Base-by-base conservation (phyloP, 1,140 invertebrate genomes). In the Papilio helenus region DNA sequence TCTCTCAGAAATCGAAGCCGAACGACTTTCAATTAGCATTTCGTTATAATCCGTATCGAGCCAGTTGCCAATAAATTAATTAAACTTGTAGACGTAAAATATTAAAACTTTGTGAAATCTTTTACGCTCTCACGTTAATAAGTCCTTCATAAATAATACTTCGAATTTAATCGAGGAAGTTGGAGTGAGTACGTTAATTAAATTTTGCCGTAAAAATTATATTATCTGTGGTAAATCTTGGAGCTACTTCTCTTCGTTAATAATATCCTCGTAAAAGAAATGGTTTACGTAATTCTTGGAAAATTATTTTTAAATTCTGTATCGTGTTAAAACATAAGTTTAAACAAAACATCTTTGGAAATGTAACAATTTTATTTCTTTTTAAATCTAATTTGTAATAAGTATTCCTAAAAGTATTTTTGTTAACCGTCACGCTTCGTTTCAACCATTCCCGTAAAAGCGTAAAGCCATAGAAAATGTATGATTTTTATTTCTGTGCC, bases 71-170 rank as follows among this genome's bases (percentile, higher is more conserved):
- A 65, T 65, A 65, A 65, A 29, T 65, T 74, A 26, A 74, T 74
- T 74, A 51, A 51, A 46, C 20, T 46, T 46, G 23, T 65, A 65
- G 23, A 26, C 23, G 7, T 26, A 10, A 46, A 74, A 74, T 26
- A 49, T 49, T 44, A 74, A 74, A 51, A 49, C 20, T 18, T 26
- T 29, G 3, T 20, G n/a, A 46, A 74, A 74, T 74, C 44, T 51
- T 73, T 44, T 74, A 18, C 42, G 23, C 42, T 49, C 34, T 26
- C 16, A 51, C 20, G 14, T 73, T 73, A 26, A 51, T 74, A 46
- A 46, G 71, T 72, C 71, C 39, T 44, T 44, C 71, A 72, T 72
- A 44, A 39, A 39, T 39, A 74, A 9, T 74, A 74, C 44, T 74
- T 29, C 20, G 20, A 49, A 44, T 51, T 68, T 29, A 74, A 74